Evolutionary conservation across 2,113 vertebrate genomes (phyloP).

Genomic region (Climacteris rufus): DNA sequence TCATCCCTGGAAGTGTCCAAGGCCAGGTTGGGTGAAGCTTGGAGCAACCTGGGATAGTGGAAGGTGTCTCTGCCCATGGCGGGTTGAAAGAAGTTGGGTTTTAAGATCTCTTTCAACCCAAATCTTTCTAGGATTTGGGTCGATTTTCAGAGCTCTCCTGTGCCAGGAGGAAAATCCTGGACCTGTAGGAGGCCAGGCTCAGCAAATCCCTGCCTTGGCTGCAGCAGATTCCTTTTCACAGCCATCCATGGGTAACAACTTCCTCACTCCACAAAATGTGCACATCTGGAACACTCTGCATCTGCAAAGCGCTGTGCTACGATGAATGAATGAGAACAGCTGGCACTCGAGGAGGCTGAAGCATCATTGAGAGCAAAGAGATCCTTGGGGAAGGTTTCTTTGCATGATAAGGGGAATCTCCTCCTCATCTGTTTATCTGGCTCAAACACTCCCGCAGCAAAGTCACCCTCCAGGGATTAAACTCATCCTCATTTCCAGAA

Average conservation of each 20-base stretch:
- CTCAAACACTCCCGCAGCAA: background rate
- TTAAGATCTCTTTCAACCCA: background rate
- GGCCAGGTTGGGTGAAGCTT: background rate
- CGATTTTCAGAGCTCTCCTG: background rate
- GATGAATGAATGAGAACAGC: background rate
- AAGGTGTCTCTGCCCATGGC: background rate
- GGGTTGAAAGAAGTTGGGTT: background rate
- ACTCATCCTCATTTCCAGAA: background rate
- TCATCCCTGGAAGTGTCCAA: background rate
- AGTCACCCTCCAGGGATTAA: background rate
- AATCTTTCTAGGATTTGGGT: background rate
- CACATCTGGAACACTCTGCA: background rate
- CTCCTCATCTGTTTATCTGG: slow-evolving; percentile 1
- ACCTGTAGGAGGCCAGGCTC: background rate
- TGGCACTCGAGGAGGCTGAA: background rate
- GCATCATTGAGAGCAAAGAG: background rate
- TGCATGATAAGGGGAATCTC: slow-evolving; percentile 13
- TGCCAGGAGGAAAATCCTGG: background rate
- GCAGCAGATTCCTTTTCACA: background rate
- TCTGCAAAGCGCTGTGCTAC: background rate
- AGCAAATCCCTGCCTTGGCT: background rate
- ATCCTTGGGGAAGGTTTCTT: slow-evolving; percentile 3
- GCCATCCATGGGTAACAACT: background rate
- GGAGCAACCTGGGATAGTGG: background rate
- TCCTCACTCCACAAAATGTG: background rate